Conservation (phyloP, 2,113 vertebrate species). For the Sceloporus tristichus region DNA sequence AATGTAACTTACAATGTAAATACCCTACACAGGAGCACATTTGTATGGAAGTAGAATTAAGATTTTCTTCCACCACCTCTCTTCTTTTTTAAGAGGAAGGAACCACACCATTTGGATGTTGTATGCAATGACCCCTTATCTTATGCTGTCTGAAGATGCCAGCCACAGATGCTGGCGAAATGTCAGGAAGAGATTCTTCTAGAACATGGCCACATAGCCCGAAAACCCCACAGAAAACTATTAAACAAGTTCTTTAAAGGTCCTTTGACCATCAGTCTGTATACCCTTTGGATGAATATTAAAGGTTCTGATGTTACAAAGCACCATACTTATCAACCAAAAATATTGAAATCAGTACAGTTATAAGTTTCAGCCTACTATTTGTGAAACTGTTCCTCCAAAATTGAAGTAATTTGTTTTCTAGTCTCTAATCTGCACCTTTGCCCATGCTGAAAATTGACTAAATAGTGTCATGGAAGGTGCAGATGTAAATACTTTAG, state of each 20-base stretch:
- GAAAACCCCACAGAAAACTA: too few species aligned
- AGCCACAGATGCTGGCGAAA: too few species aligned
- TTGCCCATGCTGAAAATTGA: background rate
- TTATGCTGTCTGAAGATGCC: too few species aligned
- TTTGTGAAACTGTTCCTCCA: background rate
- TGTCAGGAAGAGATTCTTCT: too few species aligned
- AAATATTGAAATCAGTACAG: rapidly evolving
- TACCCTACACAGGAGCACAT: too few species aligned
- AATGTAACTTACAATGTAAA: background rate
- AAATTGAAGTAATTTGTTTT: background rate
- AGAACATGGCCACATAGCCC: too few species aligned
- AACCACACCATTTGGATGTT: background rate
- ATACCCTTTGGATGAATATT: background rate
- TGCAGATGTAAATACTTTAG: conserved; percentile 23
- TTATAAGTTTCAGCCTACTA: background rate
- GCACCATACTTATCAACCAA: background rate
- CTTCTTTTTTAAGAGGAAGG: background rate
- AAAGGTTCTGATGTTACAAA: background rate
- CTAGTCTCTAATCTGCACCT: background rate
- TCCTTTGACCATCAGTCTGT: background rate
- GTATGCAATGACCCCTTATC: background rate
- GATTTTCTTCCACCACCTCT: too few species aligned
- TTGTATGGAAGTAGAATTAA: too few species aligned
- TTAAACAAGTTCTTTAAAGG: too few species aligned
- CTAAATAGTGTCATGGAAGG: background rate